phyloP scores from a whole-genome alignment of 2,797 vertebrate species.

The Todus mexicanus region DNA sequence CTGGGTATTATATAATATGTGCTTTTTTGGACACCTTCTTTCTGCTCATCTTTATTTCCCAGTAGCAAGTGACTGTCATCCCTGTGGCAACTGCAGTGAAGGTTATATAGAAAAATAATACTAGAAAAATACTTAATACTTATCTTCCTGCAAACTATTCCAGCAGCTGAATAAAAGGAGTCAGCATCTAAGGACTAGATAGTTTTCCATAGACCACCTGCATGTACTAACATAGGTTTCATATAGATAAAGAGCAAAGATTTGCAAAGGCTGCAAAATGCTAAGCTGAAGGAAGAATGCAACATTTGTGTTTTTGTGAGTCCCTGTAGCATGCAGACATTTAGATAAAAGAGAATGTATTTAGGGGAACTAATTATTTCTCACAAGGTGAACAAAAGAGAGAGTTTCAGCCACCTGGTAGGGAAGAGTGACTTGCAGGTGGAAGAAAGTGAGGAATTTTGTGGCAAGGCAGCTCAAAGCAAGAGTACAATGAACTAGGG shows the following conservation, averaged over 20 bases:
- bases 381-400: not conserved
- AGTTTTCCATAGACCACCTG: not conserved
- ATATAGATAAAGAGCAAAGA: not conserved
- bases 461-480: not conserved
- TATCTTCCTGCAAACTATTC: not conserved
- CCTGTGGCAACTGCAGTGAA: not conserved
- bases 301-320: not conserved
- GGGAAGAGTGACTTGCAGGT: not conserved
- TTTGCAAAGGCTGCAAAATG: not conserved
- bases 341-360: not conserved
- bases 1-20: not conserved
- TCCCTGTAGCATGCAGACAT: not conserved
- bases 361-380: not conserved
- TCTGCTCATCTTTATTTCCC: not conserved
- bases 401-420: not conserved
- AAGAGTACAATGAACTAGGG: not conserved
- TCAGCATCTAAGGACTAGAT: not conserved
- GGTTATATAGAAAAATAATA: not conserved
- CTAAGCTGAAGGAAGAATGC: not conserved
- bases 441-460: not conserved
- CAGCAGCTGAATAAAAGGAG: not conserved
- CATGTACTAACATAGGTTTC: not conserved
- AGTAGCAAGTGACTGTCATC: not conserved
- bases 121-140: not conserved
- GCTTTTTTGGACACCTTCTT: not conserved